Conservation (phyloP, 2,797 vertebrate species). For the Chelmon rostratus region DNA sequence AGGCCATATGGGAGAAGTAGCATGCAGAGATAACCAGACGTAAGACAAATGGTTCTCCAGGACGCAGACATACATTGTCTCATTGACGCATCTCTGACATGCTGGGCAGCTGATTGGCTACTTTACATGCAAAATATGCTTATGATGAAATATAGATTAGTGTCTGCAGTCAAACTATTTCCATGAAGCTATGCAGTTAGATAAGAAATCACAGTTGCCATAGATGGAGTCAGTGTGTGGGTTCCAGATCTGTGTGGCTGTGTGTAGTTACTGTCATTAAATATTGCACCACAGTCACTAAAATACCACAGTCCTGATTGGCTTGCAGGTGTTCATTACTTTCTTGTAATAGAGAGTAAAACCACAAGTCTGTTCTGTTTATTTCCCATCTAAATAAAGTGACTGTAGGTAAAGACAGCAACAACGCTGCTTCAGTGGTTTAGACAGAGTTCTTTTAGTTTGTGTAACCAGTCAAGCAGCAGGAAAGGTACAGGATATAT, state of each 20-base stretch:
- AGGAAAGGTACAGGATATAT: no score
- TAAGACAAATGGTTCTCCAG: slow-evolving; percentile 52
- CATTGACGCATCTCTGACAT: neutral
- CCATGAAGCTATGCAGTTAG: neutral
- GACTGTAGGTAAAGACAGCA: neutral
- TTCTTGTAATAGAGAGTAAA: neutral
- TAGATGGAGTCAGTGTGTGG: neutral
- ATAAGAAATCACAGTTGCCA: neutral
- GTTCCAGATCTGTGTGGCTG: no score
- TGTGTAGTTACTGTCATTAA: no score
- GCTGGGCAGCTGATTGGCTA: neutral
- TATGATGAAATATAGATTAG: slow-evolving; percentile 27
- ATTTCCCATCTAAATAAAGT: neutral
- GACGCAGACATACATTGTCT: neutral
- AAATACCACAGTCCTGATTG: no score
- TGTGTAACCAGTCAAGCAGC: no score
- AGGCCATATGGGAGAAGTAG: slow-evolving; percentile 83
- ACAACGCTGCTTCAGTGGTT: neutral
- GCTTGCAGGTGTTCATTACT: neutral
- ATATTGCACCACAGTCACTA: no score
- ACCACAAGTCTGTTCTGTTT: neutral
- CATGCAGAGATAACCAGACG: slow-evolving; percentile 55
- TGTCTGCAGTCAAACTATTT: neutral
- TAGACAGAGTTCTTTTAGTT: no score
- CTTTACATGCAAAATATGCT: neutral